Evolutionary conservation across 2,797 vertebrate species (phyloP), one percentile per base, ranked within the genome.

Genomic region (Diplodus sargus): DNA sequence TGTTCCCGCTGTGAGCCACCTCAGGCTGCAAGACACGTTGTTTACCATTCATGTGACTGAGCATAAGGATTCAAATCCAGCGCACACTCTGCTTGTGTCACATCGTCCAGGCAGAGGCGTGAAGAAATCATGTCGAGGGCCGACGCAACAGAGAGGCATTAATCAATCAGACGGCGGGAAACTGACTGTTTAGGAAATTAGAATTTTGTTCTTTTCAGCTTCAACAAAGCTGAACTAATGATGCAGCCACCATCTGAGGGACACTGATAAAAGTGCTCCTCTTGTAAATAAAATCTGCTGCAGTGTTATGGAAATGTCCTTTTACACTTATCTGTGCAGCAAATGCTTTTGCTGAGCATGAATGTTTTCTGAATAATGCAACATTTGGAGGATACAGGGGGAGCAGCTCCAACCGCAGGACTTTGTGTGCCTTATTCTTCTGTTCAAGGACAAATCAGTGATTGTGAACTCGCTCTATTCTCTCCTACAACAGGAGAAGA

Each of bases 11-110:
- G 69, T 22, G 63, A 69, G 56, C 42, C 64, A 16, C 78, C 79
- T 70, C 69, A 47, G 74, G 74, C 81, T 67, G 61, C 22, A n/a
- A 49, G 69, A 73, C 59, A 17, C 45, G 70, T 42, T 76, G 72
- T 80, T 87, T 76, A 78, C 57, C 57, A 39, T 52, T 70, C 61
- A 64, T 51, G 72, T 81, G 69, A 76, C 58, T n/a, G 70, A 81
- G 61, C 18, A 7, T n/a, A 12, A 62, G 30, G 59, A 62, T 57
- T 39, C 49, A 20, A 30, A 78, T 62, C 60, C 5, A 12, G 25
- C 30, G 51, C 45, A 61, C 68, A 53, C n/a, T 43, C 66, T 66
- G 52, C 65, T 20, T 47, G 60, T 39, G 52, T 67, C 85, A 73
- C 56, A 49, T 42, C 30, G 28, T 51, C 45, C 4, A 64, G 10